A percentile compares a stretch with the other conserved stretches of the same genome.
These are phyloP conservation scores for Phthorimaea operculella DNA, from an alignment of 1,140 invertebrate genomes.

Conservation along the genomic window DNA sequence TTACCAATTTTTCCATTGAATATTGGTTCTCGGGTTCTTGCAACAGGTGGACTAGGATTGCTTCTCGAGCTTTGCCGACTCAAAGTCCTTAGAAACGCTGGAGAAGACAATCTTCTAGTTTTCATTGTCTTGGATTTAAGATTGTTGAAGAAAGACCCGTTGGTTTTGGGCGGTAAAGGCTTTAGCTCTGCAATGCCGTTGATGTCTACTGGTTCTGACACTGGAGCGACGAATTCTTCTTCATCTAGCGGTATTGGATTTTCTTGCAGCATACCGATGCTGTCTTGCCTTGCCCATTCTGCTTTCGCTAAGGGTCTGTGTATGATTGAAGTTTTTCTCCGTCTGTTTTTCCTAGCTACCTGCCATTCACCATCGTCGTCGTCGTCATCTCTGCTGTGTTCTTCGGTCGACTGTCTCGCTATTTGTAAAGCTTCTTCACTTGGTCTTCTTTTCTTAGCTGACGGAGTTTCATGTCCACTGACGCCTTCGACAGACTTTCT, in stretches of 20 bases:
- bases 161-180: slow-evolving; percentile 55
- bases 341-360: slow-evolving; percentile 50
- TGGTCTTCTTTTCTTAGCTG: slow-evolving; percentile 72
- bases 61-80: slow-evolving; percentile 61
- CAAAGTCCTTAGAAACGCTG: slow-evolving; percentile 73
- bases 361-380: slow-evolving; percentile 64
- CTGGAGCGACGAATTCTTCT: slow-evolving; percentile 56
- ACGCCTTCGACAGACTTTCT: slow-evolving; percentile 72
- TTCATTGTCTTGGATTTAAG: slow-evolving; percentile 58
- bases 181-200: slow-evolving; percentile 34
- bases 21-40: slow-evolving; percentile 38
- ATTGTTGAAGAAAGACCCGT: slow-evolving; percentile 62
- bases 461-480: slow-evolving; percentile 59
- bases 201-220: slow-evolving; percentile 56
- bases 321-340: slow-evolving; percentile 49
- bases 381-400: slow-evolving; percentile 64
- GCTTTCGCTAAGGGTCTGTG: slow-evolving; percentile 38
- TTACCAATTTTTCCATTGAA: slow-evolving; percentile 52
- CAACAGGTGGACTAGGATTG: slow-evolving; percentile 44
- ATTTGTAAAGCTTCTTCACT: slow-evolving; percentile 83
- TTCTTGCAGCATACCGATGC: slow-evolving; percentile 47
- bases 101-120: slow-evolving; percentile 69
- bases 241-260: slow-evolving; percentile 59
- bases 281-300: slow-evolving; percentile 34
- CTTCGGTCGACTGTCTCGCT: slow-evolving; percentile 65